Evolutionary conservation across 2,113 vertebrate species (phyloP), one percentile per base, ranked within the genome.

Genomic region (Pavo muticus): DNA sequence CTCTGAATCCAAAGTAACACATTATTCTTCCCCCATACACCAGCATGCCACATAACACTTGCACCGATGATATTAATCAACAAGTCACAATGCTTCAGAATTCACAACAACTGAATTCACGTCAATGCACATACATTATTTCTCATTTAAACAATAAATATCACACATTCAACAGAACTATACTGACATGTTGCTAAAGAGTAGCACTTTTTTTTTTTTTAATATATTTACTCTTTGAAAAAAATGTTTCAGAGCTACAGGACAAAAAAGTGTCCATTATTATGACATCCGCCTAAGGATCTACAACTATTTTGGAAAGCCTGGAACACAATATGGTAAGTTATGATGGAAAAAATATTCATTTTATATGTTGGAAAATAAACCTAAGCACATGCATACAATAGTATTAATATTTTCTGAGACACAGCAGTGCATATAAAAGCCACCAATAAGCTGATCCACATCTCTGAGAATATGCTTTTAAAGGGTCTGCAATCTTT

Each of bases 31-130:
- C 48, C 44, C 88, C 72, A 68, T 60, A 57, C 32, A 45, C 57
- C 80, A 78, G 52, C 81, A 84, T 92, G 70, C 70, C 87, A 94
- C 77, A 20, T 78, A 93, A 93, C 65, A 84, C 69, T 90, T 52
- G 54, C 52, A 12, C 8, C 56, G 57, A 52, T n/a, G 6, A 42
- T 30, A 69, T 27, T 81, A 60, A 84, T 83, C 61, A 90, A 88
- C 35, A 87, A 63, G 47, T 71, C 70, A 77, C 19, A 84, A 47
- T 23, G 44, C 69, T 93, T 88, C 44, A 82, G 59, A 81, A 84
- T 78, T 81, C 56, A 72, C 56, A 0, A 20, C 40, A 30, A 84
- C 48, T 88, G 90, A 78, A 78, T 88, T 95, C 32, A 81, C 93
- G 14, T 68, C 27, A 72, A 75, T n/a, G 42, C 39, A 76, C 47